Conservation (phyloP, 2,888 invertebrate genomes). For the Dicyrtoma fusca region DNA sequence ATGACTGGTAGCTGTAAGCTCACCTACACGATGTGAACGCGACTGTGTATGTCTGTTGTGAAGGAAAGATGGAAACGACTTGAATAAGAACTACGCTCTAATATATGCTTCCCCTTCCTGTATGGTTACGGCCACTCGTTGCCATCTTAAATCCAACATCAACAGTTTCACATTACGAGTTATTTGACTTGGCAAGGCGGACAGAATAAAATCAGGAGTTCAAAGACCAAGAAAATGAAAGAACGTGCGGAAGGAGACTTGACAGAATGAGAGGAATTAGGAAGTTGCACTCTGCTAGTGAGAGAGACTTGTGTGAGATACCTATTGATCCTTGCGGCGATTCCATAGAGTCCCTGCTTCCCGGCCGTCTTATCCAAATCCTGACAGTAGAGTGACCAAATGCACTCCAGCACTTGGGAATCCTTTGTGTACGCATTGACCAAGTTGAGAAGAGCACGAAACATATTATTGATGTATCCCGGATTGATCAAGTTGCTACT, state of each 20-base stretch:
- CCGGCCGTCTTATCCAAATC: conserved; percentile 65
- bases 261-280: neutral
- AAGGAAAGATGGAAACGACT: too few species aligned
- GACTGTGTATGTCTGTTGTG: too few species aligned
- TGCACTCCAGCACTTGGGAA: conserved; percentile 65
- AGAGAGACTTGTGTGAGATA: conserved; percentile 58
- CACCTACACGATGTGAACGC: too few species aligned
- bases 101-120: too few species aligned
- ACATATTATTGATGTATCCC: conserved; percentile 65
- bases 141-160: too few species aligned
- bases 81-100: too few species aligned
- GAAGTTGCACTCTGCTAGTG: neutral
- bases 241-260: conserved; percentile 5
- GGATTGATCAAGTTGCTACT: conserved; percentile 32
- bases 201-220: too few species aligned
- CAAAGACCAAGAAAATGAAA: neutral
- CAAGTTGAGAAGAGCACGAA: conserved; percentile 65
- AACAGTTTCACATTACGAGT: too few species aligned
- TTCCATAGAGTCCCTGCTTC: conserved; percentile 64
- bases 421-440: conserved; percentile 65
- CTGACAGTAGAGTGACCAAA: conserved; percentile 67
- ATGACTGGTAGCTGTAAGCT: too few species aligned
- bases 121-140: too few species aligned
- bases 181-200: too few species aligned
- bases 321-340: conserved; percentile 68